A percentile compares a stretch with the other conserved stretches of the same genome.
These are phyloP conservation scores for Malurus splendens DNA, from an alignment of 2,797 vertebrate genomes.

Conservation along the genomic window DNA sequence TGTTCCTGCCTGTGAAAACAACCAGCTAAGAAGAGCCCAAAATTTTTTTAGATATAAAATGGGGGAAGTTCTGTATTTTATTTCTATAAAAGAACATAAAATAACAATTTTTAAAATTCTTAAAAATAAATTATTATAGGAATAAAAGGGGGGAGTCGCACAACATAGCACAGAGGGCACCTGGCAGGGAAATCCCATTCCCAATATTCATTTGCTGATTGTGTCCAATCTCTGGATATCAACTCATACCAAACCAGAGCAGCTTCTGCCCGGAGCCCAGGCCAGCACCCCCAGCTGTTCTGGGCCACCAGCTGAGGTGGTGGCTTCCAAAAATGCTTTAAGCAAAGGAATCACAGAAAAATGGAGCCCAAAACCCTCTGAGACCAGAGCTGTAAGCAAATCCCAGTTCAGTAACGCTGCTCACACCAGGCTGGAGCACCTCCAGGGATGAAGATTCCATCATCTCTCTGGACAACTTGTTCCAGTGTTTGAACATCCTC, in stretches of 20 bases:
- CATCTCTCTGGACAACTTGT: neutral
- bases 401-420: accelerated
- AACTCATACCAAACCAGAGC: neutral
- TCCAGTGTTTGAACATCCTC: neutral
- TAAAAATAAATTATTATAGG: neutral
- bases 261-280: neutral
- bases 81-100: too few species aligned
- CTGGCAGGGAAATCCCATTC: neutral
- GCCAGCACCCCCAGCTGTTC: neutral
- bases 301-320: accelerated
- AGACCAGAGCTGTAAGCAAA: neutral
- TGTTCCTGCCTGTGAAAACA: neutral
- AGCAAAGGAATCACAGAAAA: neutral
- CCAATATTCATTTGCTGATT: neutral
- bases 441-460: neutral
- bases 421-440: neutral
- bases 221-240: too few species aligned
- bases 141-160: neutral
- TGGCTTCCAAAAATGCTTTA: neutral
- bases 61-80: too few species aligned
- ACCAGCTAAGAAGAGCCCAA: too few species aligned
- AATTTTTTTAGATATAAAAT: too few species aligned
- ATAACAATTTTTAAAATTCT: too few species aligned
- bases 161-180: neutral
- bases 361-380: neutral